Conservation (phyloP, 2,797 vertebrate genomes). For the Lagorchestes hirsutus region DNA sequence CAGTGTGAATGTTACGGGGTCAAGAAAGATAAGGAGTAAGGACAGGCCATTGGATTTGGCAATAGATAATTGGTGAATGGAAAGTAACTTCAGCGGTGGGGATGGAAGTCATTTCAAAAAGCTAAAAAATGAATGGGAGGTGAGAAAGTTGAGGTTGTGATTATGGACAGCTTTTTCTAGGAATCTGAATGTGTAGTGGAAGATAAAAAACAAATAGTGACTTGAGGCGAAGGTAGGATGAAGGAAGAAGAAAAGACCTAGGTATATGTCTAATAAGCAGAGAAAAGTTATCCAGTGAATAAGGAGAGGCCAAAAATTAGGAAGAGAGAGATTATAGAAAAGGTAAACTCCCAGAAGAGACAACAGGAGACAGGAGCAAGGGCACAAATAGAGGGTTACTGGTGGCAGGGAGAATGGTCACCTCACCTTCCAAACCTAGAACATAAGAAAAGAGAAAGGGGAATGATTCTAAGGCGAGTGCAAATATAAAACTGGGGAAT, state of each 20-base stretch:
- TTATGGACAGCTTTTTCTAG: neutral
- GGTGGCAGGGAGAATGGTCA: neutral
- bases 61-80: neutral
- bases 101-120: neutral
- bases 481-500: neutral
- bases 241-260: neutral
- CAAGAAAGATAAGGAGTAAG: neutral
- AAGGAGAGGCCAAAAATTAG: neutral
- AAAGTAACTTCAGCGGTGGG: neutral
- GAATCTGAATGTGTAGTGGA: neutral
- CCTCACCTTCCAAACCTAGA: neutral
- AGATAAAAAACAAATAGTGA: neutral
- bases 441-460: neutral
- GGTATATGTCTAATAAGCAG: neutral
- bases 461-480: neutral
- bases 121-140: neutral
- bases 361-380: neutral
- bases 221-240: neutral
- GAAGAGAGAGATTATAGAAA: neutral
- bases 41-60: neutral
- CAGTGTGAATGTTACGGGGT: neutral
- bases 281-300: neutral
- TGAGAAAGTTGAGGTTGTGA: neutral
- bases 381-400: neutral
- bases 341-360: neutral